Evolutionary conservation across 1,140 invertebrate species (phyloP).

Genomic region (Hylyphantes graminicola): DNA sequence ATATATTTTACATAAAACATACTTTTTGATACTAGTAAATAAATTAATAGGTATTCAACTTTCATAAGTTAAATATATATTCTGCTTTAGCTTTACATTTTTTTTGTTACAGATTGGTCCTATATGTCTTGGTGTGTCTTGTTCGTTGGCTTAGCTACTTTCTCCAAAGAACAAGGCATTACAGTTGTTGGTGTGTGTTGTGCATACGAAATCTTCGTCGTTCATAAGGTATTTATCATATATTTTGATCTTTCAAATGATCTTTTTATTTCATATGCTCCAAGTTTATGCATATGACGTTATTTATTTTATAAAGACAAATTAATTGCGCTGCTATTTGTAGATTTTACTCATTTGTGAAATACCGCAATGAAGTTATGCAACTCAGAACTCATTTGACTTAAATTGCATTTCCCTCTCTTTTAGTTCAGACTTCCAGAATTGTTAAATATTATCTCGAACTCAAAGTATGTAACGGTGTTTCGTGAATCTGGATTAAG

Average conservation of each 20-base stretch:
- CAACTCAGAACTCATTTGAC: too few relatives aligned
- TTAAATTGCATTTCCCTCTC: neutral
- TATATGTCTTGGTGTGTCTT: slow-evolving; percentile 78
- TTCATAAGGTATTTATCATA: slow-evolving; percentile 57
- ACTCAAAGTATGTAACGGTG: neutral
- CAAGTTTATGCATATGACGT: too few relatives aligned
- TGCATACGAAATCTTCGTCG: slow-evolving; percentile 81
- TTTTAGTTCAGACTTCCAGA: slow-evolving; percentile 42
- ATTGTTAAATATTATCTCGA: slow-evolving; percentile 2
- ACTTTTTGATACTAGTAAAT: neutral
- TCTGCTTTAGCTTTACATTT: neutral
- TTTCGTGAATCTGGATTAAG: slow-evolving; percentile 22
- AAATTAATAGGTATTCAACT: neutral
- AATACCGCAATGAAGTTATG: too few relatives aligned
- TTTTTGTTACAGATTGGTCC: slow-evolving; percentile 73
- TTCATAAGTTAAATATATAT: neutral
- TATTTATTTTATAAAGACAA: too few relatives aligned
- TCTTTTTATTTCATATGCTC: too few relatives aligned
- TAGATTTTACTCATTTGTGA: too few relatives aligned
- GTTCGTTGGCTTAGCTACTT: slow-evolving; percentile 84
- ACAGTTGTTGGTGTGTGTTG: slow-evolving; percentile 93
- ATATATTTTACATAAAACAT: neutral
- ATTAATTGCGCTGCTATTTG: too few relatives aligned
- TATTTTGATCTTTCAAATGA: too few relatives aligned
- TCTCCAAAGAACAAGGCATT: slow-evolving; percentile 98